Conservation (phyloP, 2,113 vertebrate genomes). For the Sceloporus undulatus region DNA sequence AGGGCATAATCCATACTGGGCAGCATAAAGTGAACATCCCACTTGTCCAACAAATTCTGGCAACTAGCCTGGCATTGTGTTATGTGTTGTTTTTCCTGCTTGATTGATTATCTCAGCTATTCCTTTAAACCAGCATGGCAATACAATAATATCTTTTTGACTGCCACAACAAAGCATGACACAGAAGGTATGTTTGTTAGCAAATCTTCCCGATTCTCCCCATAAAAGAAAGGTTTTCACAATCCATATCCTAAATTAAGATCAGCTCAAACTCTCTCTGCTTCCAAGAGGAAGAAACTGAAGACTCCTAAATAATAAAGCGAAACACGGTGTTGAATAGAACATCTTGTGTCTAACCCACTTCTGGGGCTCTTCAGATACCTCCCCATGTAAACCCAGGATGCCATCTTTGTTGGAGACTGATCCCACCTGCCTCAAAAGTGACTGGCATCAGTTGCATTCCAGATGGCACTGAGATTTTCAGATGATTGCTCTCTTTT, state of each 20-base stretch:
- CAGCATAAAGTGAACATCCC: not conserved
- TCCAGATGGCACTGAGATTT: slow-evolving; percentile 20
- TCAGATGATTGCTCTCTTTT: slow-evolving; percentile 16
- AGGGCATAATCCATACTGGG: too few species aligned
- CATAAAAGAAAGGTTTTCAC: not conserved
- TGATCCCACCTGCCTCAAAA: slow-evolving; percentile 5
- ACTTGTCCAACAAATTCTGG: not conserved
- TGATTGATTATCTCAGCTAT: not conserved
- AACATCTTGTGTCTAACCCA: not conserved
- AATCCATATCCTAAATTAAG: not conserved
- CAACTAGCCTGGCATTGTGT: not conserved
- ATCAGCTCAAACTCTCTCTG: not conserved
- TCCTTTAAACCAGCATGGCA: not conserved
- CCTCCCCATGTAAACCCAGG: not conserved
- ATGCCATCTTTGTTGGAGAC: not conserved
- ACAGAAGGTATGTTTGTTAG: not conserved
- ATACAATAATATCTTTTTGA: too few species aligned
- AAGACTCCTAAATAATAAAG: not conserved
- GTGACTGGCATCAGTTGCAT: not conserved
- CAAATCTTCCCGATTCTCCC: not conserved
- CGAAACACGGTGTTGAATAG: not conserved
- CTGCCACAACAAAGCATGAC: not conserved
- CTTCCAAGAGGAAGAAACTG: not conserved
- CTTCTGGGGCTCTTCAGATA: not conserved
- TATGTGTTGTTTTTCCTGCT: too few species aligned